Evolutionary conservation across 2,797 vertebrate genomes (phyloP).

Genomic region (Myotis findleyi): DNA sequence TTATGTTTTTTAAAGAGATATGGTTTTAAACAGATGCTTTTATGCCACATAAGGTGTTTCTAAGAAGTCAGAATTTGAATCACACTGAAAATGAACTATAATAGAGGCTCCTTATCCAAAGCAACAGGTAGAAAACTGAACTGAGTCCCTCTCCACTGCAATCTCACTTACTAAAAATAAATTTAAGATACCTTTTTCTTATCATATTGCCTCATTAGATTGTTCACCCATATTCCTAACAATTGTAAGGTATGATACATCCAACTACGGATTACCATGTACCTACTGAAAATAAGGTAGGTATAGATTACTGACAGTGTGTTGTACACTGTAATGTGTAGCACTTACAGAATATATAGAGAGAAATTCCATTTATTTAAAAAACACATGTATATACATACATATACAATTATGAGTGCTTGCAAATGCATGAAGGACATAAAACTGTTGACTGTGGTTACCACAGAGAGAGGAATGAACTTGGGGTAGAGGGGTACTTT

Average conservation of each 20-base stretch:
- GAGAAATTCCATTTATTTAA: not conserved
- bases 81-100: constrained; percentile 27
- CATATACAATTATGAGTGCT: not conserved
- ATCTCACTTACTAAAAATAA: constrained; percentile 35
- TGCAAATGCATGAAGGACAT: not conserved
- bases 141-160: not conserved
- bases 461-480: not conserved
- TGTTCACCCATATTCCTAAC: not conserved
- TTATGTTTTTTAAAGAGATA: not conserved
- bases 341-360: not conserved
- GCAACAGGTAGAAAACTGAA: not conserved
- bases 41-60: constrained; percentile 25
- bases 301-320: not conserved
- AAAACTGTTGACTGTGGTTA: not conserved
- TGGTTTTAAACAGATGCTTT: constrained; percentile 27
- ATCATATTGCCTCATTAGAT: not conserved
- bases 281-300: constrained; percentile 17
- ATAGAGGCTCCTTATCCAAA: constrained; percentile 7
- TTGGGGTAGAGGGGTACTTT: not conserved
- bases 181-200: constrained; percentile 26
- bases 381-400: not conserved
- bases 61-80: constrained; percentile 45
- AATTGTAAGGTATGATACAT: not conserved
- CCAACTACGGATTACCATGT: not conserved
- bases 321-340: not conserved